Base-by-base conservation (phyloP, 92 coral and sea anemone species). In the Hydrozoanthus gracilis region DNA sequence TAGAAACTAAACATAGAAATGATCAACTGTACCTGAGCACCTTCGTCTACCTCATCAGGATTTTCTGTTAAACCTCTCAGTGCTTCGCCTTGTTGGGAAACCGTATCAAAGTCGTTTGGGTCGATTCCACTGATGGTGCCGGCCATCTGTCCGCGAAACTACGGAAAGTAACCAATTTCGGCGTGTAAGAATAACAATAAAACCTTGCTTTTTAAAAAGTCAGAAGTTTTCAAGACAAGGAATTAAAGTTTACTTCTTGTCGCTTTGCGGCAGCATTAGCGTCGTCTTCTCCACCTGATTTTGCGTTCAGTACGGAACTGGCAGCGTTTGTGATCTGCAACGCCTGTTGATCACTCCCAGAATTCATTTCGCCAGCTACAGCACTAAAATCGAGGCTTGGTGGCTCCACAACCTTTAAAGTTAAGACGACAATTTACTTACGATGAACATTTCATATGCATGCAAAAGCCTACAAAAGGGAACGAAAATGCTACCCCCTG, bases 131-230 rank as follows among this genome's bases (percentile, higher is more conserved):
- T 90, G 52, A 96, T 64, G 11, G 93, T 89, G 17, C 82, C 88
- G 4, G 98, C 99, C 74, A 96, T 90, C 76, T 95, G 69, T 54
- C 90, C 93, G 27, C 99, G 99, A 73, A 95, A 88, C 99, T 96
- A 65, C 11, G 4, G 44, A 52, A 39, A 15, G 44, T 27, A 62
- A 44, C 14, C 3, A 60, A 15, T n/a, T 80, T 9, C 39, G 4
- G 6, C 7, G 18, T 17, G 44, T 47, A 73, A 44, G 71, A n/a
- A 16, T 4, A 66, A 66, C 3, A 15, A 66, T 12, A 39, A 16
- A 7, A 27, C 39, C 39, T 27, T 27, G 39, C 39, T 16, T 66
- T 9, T 66, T 66, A 9, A 20, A 20, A 18, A 4, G 17, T 66
- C 7, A 39, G 5, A 3, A 3, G 14, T 11, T 16, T 7, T 14